A percentile compares a stretch with the other conserved stretches of the same genome.
phyloP scores from a whole-genome alignment of 2,113 vertebrate genomes.

The Tringa solitaria region DNA sequence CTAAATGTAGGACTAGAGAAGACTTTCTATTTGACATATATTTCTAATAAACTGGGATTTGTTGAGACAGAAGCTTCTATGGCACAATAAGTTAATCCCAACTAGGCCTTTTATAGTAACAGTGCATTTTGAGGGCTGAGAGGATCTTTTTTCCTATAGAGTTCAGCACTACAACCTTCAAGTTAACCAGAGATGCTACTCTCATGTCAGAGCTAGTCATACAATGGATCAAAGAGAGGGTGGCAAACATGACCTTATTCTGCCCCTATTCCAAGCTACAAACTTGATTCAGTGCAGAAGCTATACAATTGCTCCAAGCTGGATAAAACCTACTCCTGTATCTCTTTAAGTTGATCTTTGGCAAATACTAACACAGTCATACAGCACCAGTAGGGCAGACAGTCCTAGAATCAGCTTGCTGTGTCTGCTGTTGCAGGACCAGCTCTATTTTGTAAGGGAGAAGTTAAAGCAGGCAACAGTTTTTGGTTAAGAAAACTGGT shows the following conservation, averaged over 20 bases:
- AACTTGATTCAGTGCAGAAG: background rate
- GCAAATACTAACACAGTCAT: background rate
- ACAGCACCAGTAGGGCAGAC: background rate
- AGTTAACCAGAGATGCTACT: background rate
- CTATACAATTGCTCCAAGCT: background rate
- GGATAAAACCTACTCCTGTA: background rate
- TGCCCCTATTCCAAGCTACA: background rate
- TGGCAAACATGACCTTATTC: background rate
- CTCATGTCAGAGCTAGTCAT: fast-evolving
- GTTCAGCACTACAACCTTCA: background rate
- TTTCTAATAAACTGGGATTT: background rate
- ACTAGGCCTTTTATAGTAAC: background rate
- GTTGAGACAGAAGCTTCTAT: background rate
- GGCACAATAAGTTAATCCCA: background rate
- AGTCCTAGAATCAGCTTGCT: background rate
- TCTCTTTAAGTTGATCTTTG: background rate
- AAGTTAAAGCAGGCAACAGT: background rate
- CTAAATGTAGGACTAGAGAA: background rate
- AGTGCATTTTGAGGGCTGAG: background rate
- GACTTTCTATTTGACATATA: background rate
- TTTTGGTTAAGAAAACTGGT: background rate
- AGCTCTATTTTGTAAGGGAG: background rate
- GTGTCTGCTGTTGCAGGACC: background rate
- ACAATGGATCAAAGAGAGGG: background rate
- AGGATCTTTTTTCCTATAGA: background rate